A percentile compares a stretch with the other conserved stretches of the same genome.
phyloP scores from a whole-genome alignment of 2,113 vertebrate genomes.

The Oceanites oceanicus region DNA sequence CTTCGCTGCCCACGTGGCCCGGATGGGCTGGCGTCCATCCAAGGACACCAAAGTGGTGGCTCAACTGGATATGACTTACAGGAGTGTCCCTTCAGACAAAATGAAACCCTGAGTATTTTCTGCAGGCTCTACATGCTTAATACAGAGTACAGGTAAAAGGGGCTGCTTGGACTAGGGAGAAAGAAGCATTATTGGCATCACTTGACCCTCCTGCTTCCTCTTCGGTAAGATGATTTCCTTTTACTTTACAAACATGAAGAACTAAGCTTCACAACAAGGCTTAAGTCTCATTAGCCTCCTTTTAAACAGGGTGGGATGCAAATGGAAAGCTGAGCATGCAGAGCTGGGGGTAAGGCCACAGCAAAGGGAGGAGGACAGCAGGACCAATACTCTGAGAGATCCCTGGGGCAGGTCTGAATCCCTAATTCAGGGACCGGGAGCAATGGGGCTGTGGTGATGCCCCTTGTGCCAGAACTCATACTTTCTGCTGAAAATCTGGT shows the following conservation, averaged over 20 bases:
- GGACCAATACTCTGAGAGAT: background rate
- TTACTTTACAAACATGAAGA: background rate
- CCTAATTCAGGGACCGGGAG: background rate
- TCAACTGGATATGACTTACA: background rate
- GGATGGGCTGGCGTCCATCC: background rate
- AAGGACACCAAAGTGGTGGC: background rate
- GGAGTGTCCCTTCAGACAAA: background rate
- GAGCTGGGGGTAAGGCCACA: background rate
- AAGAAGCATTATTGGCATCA: background rate
- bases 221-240: background rate
- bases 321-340: background rate
- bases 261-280: background rate
- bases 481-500: background rate
- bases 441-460: background rate
- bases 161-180: background rate
- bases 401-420: background rate
- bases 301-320: background rate
- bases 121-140: background rate
- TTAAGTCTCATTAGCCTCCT: background rate
- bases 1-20: background rate
- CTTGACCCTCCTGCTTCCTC: background rate
- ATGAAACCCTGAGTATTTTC: background rate
- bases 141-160: background rate
- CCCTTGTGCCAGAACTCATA: background rate
- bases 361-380: background rate